These are phyloP conservation scores for Bungarus multicinctus DNA, from an alignment of 2,113 vertebrate genomes.

Conservation along the genomic window DNA sequence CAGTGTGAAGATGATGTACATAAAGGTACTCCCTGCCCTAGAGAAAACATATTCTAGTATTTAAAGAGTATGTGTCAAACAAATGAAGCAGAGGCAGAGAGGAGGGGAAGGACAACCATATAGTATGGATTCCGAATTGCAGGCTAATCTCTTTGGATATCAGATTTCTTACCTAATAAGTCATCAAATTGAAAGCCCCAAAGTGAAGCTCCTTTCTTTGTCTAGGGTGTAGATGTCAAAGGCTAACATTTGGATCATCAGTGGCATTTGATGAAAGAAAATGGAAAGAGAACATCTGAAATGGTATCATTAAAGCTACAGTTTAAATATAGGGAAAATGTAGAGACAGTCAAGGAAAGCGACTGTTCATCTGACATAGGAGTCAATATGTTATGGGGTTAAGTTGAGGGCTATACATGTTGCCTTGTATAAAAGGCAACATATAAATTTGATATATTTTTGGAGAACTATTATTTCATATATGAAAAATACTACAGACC, in stretches of 20 bases:
- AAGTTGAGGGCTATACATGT: too few relatives aligned
- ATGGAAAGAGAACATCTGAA: too few relatives aligned
- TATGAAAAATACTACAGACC: too few relatives aligned
- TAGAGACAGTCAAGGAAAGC: too few relatives aligned
- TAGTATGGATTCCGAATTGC: neutral
- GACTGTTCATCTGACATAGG: too few relatives aligned
- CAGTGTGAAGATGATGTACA: neutral
- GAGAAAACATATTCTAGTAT: constrained; percentile 6
- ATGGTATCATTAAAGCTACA: too few relatives aligned
- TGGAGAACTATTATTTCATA: too few relatives aligned
- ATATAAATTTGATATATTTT: too few relatives aligned
- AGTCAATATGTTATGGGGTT: too few relatives aligned
- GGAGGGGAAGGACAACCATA: neutral
- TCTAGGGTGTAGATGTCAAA: neutral
- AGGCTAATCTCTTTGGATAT: neutral
- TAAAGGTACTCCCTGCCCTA: neutral
- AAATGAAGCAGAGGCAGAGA: neutral
- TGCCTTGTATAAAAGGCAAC: too few relatives aligned
- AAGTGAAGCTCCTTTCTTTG: neutral
- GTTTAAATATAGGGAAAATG: too few relatives aligned
- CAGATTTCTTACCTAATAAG: neutral
- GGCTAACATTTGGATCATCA: neutral
- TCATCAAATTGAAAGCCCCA: neutral
- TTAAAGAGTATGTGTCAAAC: constrained; percentile 2
- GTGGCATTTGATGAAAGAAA: neutral